Evolutionary conservation across 2,888 invertebrate species (phyloP).

Genomic region (Epirrita christyi): DNA sequence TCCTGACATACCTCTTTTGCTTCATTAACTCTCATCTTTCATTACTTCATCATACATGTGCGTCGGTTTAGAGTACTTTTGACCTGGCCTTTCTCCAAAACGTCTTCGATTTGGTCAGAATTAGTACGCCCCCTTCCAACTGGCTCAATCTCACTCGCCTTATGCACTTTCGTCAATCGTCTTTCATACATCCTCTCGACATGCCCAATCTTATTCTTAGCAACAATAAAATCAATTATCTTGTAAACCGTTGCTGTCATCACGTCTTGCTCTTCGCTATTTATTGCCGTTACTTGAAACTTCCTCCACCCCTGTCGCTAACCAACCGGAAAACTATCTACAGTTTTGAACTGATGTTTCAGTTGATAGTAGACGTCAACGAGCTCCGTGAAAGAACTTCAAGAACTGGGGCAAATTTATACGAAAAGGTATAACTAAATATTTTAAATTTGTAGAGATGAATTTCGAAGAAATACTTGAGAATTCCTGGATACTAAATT

Average conservation of each 20-base stretch:
- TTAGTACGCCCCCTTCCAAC: too few species aligned
- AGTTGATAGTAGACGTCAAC: slow-evolving; percentile 37
- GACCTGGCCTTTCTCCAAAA: too few species aligned
- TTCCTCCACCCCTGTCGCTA: slow-evolving; percentile 3
- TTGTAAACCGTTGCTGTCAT: slow-evolving; percentile 27
- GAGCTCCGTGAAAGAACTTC: slow-evolving; percentile 17
- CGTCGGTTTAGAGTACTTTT: too few species aligned
- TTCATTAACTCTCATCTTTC: too few species aligned
- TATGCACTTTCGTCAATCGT: too few species aligned
- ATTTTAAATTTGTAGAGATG: neutral
- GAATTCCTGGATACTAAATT: too few species aligned
- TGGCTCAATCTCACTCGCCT: too few species aligned
- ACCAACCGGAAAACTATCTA: slow-evolving; percentile 34
- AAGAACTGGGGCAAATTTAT: neutral
- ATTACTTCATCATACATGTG: too few species aligned
- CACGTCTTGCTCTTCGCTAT: slow-evolving; percentile 27
- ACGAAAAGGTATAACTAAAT: neutral
- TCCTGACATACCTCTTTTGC: too few species aligned
- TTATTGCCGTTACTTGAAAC: slow-evolving; percentile 32
- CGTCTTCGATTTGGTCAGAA: too few species aligned
- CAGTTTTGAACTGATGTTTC: slow-evolving; percentile 33
- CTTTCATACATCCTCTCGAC: too few species aligned
- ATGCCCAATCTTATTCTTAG: too few species aligned
- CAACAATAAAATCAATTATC: slow-evolving; percentile 20
- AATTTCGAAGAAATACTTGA: neutral